Conservation (phyloP, 2,797 vertebrate genomes). For the Gymnoscopelus microlampas region DNA sequence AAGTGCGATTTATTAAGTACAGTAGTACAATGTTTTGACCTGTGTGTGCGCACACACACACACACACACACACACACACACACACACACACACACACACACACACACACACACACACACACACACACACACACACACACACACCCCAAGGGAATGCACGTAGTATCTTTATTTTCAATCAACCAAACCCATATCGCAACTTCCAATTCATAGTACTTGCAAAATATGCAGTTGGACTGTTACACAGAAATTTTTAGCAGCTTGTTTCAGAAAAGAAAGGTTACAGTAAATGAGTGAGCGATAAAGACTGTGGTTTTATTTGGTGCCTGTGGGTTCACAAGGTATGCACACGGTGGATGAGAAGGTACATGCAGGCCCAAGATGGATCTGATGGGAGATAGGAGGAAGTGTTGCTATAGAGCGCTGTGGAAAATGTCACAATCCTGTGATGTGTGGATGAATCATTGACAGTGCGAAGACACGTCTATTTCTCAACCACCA, state of each 20-base stretch:
- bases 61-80: neutral
- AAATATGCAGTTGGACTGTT: neutral
- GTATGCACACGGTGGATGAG: conserved; percentile 8
- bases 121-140: neutral
- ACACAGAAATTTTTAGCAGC: neutral
- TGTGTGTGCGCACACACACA: conserved; percentile 1
- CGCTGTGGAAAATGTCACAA: conserved; percentile 18
- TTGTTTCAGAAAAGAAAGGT: conserved; percentile 33
- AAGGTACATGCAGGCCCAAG: conserved; percentile 27
- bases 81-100: neutral
- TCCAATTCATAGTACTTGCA: too few species aligned
- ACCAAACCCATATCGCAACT: too few species aligned
- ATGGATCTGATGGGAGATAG: conserved; percentile 57
- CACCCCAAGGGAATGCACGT: too few species aligned
- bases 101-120: conserved; percentile 5
- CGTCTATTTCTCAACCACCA: conserved; percentile 44
- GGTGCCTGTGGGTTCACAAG: conserved; percentile 49
- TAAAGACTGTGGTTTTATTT: conserved; percentile 50
- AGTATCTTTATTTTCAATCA: neutral
- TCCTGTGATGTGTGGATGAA: conserved; percentile 68
- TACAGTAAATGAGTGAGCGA: conserved; percentile 50
- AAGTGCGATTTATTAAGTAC: too few species aligned
- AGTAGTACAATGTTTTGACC: neutral
- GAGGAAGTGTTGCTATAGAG: conserved; percentile 38
- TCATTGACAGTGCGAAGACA: conserved; percentile 45